Conservation (phyloP, 2,888 invertebrate genomes). For the Campopleginae sp. region DNA sequence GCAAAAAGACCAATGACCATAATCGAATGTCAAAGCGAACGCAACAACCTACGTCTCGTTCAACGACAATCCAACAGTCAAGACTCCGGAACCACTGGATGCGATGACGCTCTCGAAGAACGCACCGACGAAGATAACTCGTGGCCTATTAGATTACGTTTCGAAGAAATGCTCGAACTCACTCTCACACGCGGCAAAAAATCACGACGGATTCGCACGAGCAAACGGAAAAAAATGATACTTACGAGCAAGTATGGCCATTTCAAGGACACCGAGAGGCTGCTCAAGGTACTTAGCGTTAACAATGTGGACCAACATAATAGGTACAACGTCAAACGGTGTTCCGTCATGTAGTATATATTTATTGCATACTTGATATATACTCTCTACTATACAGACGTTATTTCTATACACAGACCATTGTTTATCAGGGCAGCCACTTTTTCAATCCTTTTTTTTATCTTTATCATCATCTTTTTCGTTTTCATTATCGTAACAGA, state of each 20-base stretch:
- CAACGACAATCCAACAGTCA: slow-evolving; percentile 64
- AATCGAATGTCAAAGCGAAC: slow-evolving; percentile 38
- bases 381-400: slow-evolving; percentile 2
- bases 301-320: slow-evolving; percentile 83
- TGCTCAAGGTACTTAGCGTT: slow-evolving; percentile 82
- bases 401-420: slow-evolving; percentile 11
- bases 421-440: slow-evolving; percentile 7
- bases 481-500: neutral
- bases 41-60: slow-evolving; percentile 29
- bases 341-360: slow-evolving; percentile 81
- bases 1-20: slow-evolving; percentile 70
- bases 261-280: slow-evolving; percentile 82
- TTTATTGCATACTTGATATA: slow-evolving; percentile 8
- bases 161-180: slow-evolving; percentile 81
- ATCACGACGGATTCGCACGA: slow-evolving; percentile 75
- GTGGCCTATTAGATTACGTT: slow-evolving; percentile 78
- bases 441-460: neutral
- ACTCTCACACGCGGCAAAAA: slow-evolving; percentile 75
- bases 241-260: slow-evolving; percentile 73
- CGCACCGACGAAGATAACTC: slow-evolving; percentile 71
- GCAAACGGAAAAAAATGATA: slow-evolving; percentile 75
- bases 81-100: slow-evolving; percentile 65
- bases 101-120: slow-evolving; percentile 69
- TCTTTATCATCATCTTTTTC: neutral
- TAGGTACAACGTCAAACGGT: slow-evolving; percentile 82